These are phyloP conservation scores for Charina bottae DNA, from an alignment of 2,113 vertebrate species.

Conservation along the genomic window DNA sequence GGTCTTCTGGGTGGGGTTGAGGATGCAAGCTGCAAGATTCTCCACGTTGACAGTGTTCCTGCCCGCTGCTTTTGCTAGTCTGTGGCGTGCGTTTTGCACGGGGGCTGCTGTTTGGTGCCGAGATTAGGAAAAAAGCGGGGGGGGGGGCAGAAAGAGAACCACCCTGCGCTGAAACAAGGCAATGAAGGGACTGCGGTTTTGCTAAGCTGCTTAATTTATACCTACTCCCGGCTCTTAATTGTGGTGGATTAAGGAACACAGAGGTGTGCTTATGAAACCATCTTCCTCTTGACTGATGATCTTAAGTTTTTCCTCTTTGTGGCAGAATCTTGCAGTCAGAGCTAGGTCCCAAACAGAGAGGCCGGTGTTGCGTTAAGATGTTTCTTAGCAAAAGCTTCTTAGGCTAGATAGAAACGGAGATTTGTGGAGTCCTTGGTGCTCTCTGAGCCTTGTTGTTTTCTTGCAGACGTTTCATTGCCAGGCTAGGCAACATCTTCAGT, in stretches of 20 bases:
- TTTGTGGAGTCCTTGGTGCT: too few relatives aligned
- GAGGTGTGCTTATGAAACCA: neutral
- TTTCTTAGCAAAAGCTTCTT: too few relatives aligned
- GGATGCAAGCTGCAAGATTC: neutral
- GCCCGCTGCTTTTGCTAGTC: neutral
- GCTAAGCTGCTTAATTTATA: neutral
- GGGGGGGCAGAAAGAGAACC: neutral
- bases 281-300: too few relatives aligned
- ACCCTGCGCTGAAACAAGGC: neutral
- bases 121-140: neutral
- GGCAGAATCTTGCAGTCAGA: too few relatives aligned
- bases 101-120: neutral
- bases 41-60: neutral
- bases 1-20: too few relatives aligned
- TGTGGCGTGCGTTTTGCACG: neutral
- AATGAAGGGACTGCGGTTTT: neutral
- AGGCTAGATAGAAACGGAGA: too few relatives aligned
- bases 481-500: too few relatives aligned
- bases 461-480: too few relatives aligned
- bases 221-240: neutral
- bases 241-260: neutral
- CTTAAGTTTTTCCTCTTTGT: too few relatives aligned
- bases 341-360: neutral
- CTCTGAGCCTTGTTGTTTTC: too few relatives aligned
- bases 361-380: neutral